Evolutionary conservation across 2,797 vertebrate species (phyloP), one percentile per base, ranked within the genome.

Genomic region (Yasuhikotakia modesta): DNA sequence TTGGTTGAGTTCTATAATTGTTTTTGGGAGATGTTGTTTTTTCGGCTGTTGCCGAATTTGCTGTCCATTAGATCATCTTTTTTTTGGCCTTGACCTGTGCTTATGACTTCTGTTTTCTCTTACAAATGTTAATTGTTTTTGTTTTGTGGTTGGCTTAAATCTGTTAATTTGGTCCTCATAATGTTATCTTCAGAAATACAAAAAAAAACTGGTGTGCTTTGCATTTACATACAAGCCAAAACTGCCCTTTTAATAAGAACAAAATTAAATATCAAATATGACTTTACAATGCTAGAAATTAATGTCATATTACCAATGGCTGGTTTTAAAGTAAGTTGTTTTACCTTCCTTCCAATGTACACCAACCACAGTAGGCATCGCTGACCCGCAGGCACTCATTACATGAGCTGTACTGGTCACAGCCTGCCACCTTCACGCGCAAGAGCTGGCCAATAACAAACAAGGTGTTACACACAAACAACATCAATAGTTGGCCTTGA

Each of bases 361-460:
- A 99, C 97, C 97, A 99, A 65, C 97, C 97, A 0, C 97, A 99
- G 89, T 99, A 94, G 66, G 96, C 95, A 0, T 99, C 97, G 0
- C 92, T 92, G 0, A 95, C 95, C 0, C 89, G 92, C 88, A 99
- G 89, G 79, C 97, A 99, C 83, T 94, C 95, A 0, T 17, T n/a
- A 69, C 97, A 99, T 30, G 91, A 94, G 16, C 45, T 79, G 83
- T 95, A 95, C 83, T 92, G 92, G 70, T 92, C 88, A 81, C 97
- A 99, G 0, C 91, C 92, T 0, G 96, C 94, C 76, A 99, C 96
- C 80, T 93, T 96, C 79, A 98, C 95, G 66, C 94, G 92, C 0
- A 95, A 90, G 90, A 99, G 94, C 97, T 99, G 88, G 58, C 71
- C 43, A 81, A 66, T 46, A 21, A 63, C 32, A 61, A 57, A 73